Percentiles rank a stretch among this genome's conserved stretches.
These are phyloP conservation scores for Dasyornis broadbenti DNA, from an alignment of 2,113 vertebrate genomes.

Conservation along the genomic window DNA sequence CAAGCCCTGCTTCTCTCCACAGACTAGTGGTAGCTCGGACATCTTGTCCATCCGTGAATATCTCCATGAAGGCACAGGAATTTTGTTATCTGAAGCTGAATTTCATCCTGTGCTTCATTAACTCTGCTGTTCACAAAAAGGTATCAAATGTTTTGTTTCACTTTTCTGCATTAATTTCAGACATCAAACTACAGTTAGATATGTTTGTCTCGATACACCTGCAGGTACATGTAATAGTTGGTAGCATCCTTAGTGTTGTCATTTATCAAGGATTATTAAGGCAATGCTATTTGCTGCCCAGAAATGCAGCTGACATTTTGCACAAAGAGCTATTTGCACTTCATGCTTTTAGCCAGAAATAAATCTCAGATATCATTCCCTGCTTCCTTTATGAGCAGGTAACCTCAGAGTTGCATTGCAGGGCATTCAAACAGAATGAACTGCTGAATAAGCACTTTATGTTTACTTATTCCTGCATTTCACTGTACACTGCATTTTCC, in stretches of 20 bases:
- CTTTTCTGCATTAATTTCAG: not conserved
- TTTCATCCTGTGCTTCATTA: not conserved
- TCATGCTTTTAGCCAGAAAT: conserved; percentile 44
- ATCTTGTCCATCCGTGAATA: not conserved
- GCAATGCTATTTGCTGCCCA: not conserved
- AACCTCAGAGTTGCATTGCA: conserved; percentile 6
- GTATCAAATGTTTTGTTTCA: not conserved
- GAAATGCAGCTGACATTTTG: conserved; percentile 31
- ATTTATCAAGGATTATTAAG: conserved; percentile 31
- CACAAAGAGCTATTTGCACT: not conserved
- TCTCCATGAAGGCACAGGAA: not conserved
- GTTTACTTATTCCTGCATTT: conserved; percentile 34
- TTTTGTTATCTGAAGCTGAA: not conserved
- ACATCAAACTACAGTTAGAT: not conserved
- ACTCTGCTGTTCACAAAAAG: not conserved
- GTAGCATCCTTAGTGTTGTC: not conserved
- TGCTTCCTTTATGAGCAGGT: conserved; percentile 22
- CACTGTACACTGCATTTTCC: not conserved
- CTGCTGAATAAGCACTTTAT: conserved; percentile 13
- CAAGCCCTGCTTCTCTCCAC: not conserved
- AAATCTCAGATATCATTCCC: conserved; percentile 7
- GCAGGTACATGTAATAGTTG: not conserved
- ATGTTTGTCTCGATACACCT: not conserved
- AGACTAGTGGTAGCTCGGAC: not conserved
- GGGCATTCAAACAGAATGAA: conserved; percentile 1